A percentile compares a stretch with the other conserved stretches of the same genome.
Conservation (phyloP, 1,140 invertebrate species). For the Brachionus sp. region DNA sequence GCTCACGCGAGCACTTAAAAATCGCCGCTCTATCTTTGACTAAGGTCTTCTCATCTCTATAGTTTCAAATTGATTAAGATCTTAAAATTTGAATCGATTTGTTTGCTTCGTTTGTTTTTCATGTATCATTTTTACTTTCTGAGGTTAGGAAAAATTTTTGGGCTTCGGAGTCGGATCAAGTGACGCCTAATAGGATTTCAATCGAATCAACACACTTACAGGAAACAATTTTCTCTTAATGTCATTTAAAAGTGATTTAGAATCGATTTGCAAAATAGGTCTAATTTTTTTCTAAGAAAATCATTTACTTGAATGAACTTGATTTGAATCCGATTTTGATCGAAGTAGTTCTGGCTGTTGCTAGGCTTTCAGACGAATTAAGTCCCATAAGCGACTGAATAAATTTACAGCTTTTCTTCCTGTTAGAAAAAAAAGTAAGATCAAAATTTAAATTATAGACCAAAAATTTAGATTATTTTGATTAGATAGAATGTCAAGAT, state of each 20-base stretch:
- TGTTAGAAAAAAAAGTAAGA: not conserved
- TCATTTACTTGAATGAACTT: not conserved
- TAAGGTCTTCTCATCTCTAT: not conserved
- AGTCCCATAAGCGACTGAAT: not conserved
- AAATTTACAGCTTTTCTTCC: constrained; percentile 6
- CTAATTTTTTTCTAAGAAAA: not conserved
- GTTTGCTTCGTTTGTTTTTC: not conserved
- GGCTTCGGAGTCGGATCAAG: not conserved
- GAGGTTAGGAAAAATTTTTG: not conserved
- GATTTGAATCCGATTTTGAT: not conserved
- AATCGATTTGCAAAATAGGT: not conserved
- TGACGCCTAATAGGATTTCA: not conserved
- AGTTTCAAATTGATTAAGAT: constrained; percentile 10
- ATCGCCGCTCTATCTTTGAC: not conserved
- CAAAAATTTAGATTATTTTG: not conserved
- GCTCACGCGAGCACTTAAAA: not conserved
- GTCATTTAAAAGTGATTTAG: not conserved
- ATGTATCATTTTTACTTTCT: not conserved
- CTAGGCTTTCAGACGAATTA: not conserved
- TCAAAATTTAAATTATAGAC: not conserved
- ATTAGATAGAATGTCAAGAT: constrained; percentile 9
- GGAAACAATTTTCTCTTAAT: not conserved
- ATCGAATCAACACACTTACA: not conserved
- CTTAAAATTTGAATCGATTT: not conserved
- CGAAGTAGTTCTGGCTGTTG: not conserved